A percentile compares a stretch with the other conserved stretches of the same genome.
Evolutionary conservation across 2,888 invertebrate species (phyloP).

Genomic region (Prosopocoilus inquinatus): DNA sequence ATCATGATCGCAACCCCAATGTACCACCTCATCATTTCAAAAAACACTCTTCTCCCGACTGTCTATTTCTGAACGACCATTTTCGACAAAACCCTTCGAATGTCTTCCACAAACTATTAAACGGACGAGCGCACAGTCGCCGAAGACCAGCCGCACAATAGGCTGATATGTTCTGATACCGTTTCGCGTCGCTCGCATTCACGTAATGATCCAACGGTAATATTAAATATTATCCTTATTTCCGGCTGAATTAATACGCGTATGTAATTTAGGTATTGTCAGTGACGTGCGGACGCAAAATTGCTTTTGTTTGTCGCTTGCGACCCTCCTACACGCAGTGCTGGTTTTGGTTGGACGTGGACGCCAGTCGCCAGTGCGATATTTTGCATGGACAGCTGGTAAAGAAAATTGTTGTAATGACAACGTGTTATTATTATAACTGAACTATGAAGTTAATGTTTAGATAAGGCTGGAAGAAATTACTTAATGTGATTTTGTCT

Average conservation of each 20-base stretch:
- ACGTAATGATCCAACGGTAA: slow-evolving; percentile 41
- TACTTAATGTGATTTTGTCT: no score
- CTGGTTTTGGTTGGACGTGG: slow-evolving; percentile 13
- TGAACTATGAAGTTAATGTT: slow-evolving; percentile 6
- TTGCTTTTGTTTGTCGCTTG: neutral
- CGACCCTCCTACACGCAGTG: slow-evolving; percentile 11
- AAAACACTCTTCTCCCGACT: neutral
- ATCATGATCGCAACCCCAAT: slow-evolving; percentile 15
- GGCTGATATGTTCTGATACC: neutral
- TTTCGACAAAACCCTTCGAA: slow-evolving; percentile 1
- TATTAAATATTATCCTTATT: slow-evolving; percentile 46
- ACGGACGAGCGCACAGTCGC: slow-evolving; percentile 6
- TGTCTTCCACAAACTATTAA: slow-evolving; percentile 2
- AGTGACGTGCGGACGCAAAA: slow-evolving; percentile 9
- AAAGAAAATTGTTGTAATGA: slow-evolving; percentile 29
- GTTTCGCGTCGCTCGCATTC: slow-evolving; percentile 29
- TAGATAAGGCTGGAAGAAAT: slow-evolving; percentile 2
- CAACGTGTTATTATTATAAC: slow-evolving; percentile 15
- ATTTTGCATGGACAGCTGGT: slow-evolving; percentile 31
- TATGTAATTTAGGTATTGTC: slow-evolving; percentile 9
- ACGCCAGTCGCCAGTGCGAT: slow-evolving; percentile 24
- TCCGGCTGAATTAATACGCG: slow-evolving; percentile 44
- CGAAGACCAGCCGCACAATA: neutral
- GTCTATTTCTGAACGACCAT: slow-evolving; percentile 2
- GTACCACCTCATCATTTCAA: slow-evolving; percentile 18